Conservation (phyloP, 2,797 vertebrate species). For the Sphenopsis melanotis region DNA sequence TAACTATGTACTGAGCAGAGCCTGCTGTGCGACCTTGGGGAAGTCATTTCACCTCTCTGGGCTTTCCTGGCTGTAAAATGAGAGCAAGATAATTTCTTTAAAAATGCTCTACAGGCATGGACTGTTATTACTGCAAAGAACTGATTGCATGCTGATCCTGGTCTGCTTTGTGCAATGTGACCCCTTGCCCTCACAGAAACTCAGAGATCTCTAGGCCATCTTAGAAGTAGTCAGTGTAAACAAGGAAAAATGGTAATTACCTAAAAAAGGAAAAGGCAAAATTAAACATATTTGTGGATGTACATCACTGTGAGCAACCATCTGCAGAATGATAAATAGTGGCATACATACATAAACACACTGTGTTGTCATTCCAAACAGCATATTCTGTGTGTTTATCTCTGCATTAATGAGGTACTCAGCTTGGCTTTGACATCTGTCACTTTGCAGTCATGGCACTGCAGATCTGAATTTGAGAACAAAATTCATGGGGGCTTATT, state of each 20-base stretch:
- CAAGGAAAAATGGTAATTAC: background rate
- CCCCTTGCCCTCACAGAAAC: background rate
- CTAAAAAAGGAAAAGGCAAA: background rate
- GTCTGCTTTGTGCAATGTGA: background rate
- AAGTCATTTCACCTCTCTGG: slow-evolving; percentile 32
- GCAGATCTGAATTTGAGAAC: background rate
- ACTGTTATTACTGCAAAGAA: background rate
- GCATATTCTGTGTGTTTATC: slow-evolving; percentile 50
- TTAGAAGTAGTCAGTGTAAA: background rate
- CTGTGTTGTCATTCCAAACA: slow-evolving; percentile 31
- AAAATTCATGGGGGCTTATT: background rate
- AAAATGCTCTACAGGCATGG: background rate
- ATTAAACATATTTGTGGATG: slow-evolving; percentile 43
- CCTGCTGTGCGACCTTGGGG: slow-evolving; percentile 31
- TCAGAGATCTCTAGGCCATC: background rate
- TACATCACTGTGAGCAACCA: slow-evolving; percentile 13
- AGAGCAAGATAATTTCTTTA: background rate
- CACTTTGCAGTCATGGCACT: background rate
- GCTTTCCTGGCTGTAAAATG: background rate
- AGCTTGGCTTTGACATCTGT: slow-evolving; percentile 36
- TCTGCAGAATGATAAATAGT: slow-evolving; percentile 25
- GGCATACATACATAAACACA: slow-evolving; percentile 27
- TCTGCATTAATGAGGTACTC: slow-evolving; percentile 44
- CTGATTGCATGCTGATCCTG: background rate
- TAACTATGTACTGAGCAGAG: background rate